phyloP scores from a whole-genome alignment of 2,797 vertebrate species.

The Pyrrhura leucotis region DNA sequence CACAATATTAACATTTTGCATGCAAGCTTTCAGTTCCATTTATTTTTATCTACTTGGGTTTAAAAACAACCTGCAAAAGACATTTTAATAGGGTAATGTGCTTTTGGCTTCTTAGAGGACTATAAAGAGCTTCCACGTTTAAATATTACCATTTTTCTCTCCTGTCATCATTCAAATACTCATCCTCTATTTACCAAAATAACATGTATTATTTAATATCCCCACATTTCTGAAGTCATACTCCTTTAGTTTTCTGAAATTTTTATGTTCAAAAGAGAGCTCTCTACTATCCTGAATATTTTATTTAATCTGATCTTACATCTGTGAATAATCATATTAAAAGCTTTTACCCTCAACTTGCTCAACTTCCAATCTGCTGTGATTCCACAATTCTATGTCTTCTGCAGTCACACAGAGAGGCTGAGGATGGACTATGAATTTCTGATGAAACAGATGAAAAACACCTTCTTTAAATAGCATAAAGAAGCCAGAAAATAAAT shows the following conservation, averaged over 20 bases:
- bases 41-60: not conserved
- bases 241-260: not conserved
- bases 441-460: slow-evolving; percentile 57
- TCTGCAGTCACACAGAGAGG: slow-evolving; percentile 50
- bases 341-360: slow-evolving; percentile 50
- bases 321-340: slow-evolving; percentile 15
- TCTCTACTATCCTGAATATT: not conserved
- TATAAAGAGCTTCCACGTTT: not conserved
- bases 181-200: not conserved
- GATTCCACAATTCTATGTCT: slow-evolving; percentile 51
- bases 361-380: slow-evolving; percentile 57
- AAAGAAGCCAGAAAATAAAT: not conserved
- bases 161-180: not conserved
- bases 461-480: slow-evolving; percentile 31
- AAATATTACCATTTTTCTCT: not conserved
- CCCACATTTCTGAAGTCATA: not conserved
- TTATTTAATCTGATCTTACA: not conserved
- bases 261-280: not conserved
- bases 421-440: slow-evolving; percentile 47
- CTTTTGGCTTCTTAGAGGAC: not conserved
- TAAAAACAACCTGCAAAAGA: not conserved
- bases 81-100: not conserved
- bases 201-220: not conserved
- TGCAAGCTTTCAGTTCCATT: not conserved
- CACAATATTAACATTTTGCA: not conserved